phyloP scores from a whole-genome alignment of 2,888 invertebrate genomes.

The Axea sp. region DNA sequence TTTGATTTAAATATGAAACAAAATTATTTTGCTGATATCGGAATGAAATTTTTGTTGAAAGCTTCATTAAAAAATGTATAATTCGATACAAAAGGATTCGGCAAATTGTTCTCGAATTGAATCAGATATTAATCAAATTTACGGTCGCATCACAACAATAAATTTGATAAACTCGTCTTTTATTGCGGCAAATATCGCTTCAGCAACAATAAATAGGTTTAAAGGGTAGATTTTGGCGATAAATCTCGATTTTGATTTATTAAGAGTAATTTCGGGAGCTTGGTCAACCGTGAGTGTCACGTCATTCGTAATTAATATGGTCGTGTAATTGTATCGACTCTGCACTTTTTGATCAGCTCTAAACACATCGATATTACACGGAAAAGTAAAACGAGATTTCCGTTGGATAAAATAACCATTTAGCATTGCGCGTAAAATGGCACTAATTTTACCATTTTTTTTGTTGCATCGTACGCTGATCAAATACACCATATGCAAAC shows the following conservation, averaged over 20 bases:
- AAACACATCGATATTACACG: conserved; percentile 1
- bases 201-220: conserved; percentile 47
- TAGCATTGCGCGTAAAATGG: too few species aligned
- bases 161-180: conserved; percentile 53
- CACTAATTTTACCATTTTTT: too few species aligned
- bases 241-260: conserved; percentile 52
- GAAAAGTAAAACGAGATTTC: conserved; percentile 1
- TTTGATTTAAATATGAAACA: too few species aligned
- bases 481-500: too few species aligned
- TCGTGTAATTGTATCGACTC: conserved; percentile 28
- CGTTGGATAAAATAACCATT: too few species aligned
- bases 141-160: conserved; percentile 27
- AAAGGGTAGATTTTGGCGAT: conserved; percentile 40
- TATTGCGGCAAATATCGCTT: conserved; percentile 54
- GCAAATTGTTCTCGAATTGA: conserved; percentile 23
- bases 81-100: conserved; percentile 1
- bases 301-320: conserved; percentile 44
- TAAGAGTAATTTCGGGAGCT: conserved; percentile 41
- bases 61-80: conserved; percentile 6
- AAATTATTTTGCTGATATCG: too few species aligned
- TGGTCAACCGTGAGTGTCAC: conserved; percentile 19
- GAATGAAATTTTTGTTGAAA: not conserved
- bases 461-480: too few species aligned
- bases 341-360: conserved; percentile 20
- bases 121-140: conserved; percentile 52